phyloP scores from a whole-genome alignment of 2,113 vertebrate species.

The Crotalus tigris region DNA sequence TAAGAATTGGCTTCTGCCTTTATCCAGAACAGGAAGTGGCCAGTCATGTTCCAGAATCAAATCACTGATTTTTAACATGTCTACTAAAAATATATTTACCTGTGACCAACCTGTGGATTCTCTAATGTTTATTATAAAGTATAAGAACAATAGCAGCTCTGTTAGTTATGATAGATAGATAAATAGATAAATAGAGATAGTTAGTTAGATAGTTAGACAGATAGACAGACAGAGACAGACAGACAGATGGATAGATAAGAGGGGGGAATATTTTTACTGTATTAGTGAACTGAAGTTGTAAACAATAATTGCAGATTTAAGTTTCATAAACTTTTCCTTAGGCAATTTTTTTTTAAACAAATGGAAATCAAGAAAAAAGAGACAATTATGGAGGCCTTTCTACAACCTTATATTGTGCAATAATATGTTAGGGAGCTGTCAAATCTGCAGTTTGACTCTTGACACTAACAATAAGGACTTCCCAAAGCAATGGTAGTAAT shows the following conservation, averaged over 20 bases:
- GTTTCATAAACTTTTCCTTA: neutral
- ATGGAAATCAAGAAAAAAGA: neutral
- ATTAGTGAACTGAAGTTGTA: neutral
- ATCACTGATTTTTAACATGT: neutral
- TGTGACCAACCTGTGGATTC: neutral
- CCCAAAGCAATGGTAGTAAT: neutral
- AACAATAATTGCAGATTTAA: neutral
- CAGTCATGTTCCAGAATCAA: neutral
- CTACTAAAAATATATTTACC: neutral
- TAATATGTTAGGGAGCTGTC: neutral
- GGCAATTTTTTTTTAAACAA: neutral
- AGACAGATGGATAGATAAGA: too few relatives aligned
- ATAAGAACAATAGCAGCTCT: neutral
- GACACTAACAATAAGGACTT: neutral
- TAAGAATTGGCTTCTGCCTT: neutral
- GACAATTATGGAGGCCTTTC: neutral
- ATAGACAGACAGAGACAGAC: too few relatives aligned
- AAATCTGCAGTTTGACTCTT: neutral
- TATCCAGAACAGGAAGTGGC: neutral
- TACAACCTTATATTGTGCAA: neutral
- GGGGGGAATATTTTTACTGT: neutral
- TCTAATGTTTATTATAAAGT: neutral
- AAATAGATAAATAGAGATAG: too few relatives aligned
- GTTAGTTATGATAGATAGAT: neutral
- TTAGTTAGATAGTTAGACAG: neutral